phyloP scores from a whole-genome alignment of 2,888 invertebrate genomes.

The Epistrophe grossulariae region DNA sequence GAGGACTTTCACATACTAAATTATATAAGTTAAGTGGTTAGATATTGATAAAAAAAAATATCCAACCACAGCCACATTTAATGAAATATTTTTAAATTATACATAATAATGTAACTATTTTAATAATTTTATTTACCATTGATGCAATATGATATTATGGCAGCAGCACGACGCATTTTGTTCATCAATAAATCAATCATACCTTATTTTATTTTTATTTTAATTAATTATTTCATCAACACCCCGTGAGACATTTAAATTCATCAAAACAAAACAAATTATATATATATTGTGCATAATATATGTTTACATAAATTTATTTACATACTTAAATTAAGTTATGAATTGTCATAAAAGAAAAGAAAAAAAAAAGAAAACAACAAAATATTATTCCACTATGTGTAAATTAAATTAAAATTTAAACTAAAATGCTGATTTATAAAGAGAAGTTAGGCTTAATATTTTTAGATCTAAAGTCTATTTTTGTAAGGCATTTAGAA shows the following conservation, averaged over 20 bases:
- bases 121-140: constrained; percentile 70
- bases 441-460: constrained; percentile 54
- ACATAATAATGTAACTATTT: constrained; percentile 51
- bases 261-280: constrained; percentile 52
- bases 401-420: constrained; percentile 67
- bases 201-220: constrained; percentile 50
- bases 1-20: constrained; percentile 41
- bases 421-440: constrained; percentile 45
- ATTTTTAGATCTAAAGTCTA: constrained; percentile 54
- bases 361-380: constrained; percentile 18
- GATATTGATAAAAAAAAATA: constrained; percentile 9
- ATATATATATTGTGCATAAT: constrained; percentile 11
- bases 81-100: constrained; percentile 60
- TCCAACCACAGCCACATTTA: constrained; percentile 15
- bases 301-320: constrained; percentile 48
- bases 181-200: constrained; percentile 58
- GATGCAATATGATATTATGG: constrained; percentile 39
- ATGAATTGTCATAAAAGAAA: constrained; percentile 38
- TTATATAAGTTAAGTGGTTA: constrained; percentile 50
- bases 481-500: constrained; percentile 53
- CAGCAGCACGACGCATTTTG: constrained; percentile 43
- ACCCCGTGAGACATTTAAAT: constrained; percentile 44
- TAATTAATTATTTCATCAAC: constrained; percentile 45
- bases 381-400: constrained; percentile 62
- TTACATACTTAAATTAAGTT: constrained; percentile 68